These are phyloP conservation scores for Actinemys pallida DNA, from an alignment of 2,113 vertebrate genomes.

Conservation along the genomic window DNA sequence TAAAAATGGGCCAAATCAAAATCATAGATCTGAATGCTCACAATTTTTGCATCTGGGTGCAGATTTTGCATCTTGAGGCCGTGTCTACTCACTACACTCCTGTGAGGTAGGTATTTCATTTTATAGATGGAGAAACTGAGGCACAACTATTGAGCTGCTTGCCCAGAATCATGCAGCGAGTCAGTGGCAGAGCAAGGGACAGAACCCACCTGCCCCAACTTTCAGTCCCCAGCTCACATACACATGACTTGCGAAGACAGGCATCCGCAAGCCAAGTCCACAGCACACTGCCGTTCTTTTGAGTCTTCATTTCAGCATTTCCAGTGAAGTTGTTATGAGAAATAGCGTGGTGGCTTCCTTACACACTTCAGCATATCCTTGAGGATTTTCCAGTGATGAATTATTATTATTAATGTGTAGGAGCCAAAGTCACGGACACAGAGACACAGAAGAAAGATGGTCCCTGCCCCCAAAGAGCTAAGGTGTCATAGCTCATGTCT, in stretches of 20 bases:
- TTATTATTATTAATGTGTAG: no score
- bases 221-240: neutral
- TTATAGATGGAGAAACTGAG: neutral
- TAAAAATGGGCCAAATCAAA: neutral
- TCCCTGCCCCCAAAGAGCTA: neutral
- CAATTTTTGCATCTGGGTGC: neutral
- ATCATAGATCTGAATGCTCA: neutral
- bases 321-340: neutral
- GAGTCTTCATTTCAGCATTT: neutral
- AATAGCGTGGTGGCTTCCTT: neutral
- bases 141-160: neutral
- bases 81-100: neutral
- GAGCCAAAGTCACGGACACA: no score
- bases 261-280: neutral
- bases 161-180: no score
- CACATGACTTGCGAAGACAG: neutral
- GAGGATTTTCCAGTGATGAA: neutral
- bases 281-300: accelerated
- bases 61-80: neutral
- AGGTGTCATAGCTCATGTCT: no score
- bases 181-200: neutral
- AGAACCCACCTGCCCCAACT: neutral
- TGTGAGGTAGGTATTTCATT: neutral
- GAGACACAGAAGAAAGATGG: no score
- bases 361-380: neutral